Evolutionary conservation across 2,888 invertebrate genomes (phyloP).

Genomic region (Micropterix aruncella): DNA sequence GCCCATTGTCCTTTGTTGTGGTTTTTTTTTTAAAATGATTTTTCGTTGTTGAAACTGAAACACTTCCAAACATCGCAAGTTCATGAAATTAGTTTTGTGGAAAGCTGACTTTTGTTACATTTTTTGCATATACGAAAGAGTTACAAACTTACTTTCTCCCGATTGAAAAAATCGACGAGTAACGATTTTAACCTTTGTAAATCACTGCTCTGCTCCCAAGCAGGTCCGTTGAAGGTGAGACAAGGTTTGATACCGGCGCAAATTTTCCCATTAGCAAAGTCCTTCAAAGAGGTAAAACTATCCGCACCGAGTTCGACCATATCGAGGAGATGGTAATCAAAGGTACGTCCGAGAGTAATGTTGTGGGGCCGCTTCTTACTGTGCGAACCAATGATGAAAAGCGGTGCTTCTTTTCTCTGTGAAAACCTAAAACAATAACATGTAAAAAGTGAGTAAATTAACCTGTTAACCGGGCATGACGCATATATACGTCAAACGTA

Average conservation of each 20-base stretch:
- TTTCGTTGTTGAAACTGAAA: too few relatives aligned
- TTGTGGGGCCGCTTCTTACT: conserved; percentile 94
- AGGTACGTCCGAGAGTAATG: conserved; percentile 77
- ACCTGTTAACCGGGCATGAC: too few relatives aligned
- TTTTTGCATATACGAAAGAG: conserved; percentile 2
- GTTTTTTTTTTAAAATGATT: too few relatives aligned
- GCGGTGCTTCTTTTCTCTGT: conserved; percentile 72
- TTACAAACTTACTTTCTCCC: conserved; percentile 41
- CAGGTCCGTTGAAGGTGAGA: conserved; percentile 80
- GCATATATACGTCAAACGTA: too few relatives aligned
- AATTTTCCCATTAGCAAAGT: conserved; percentile 68
- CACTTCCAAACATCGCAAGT: too few relatives aligned
- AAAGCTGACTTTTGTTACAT: too few relatives aligned
- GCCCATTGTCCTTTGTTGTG: too few relatives aligned
- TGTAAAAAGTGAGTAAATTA: background rate
- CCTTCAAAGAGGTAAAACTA: conserved; percentile 61
- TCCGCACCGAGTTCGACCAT: conserved; percentile 94
- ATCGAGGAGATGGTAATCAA: conserved; percentile 80
- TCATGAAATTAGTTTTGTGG: too few relatives aligned
- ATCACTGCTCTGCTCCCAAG: conserved; percentile 74
- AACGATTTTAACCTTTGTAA: conserved; percentile 75
- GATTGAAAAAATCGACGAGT: conserved; percentile 84
- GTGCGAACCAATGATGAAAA: conserved; percentile 85
- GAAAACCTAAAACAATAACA: conserved; percentile 41
- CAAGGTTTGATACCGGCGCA: conserved; percentile 79